Base-by-base conservation (phyloP, 2,797 vertebrate genomes). In the Acipenser ruthenus region DNA sequence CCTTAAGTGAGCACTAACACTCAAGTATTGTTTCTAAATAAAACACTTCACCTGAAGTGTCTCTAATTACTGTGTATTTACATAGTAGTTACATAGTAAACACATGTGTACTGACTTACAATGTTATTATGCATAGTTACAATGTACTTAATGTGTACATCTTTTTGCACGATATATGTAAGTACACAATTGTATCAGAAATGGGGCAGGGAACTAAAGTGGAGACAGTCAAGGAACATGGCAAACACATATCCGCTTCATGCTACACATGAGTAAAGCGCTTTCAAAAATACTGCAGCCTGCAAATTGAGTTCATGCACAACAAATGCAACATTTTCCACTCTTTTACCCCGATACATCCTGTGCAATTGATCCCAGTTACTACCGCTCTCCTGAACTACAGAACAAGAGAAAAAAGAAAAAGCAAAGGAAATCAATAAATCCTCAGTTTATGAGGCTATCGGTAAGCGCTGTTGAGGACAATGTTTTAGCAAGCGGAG, bases 301-400 rank as follows among this genome's bases (percentile, higher is more conserved):
- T 68, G 69, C 78, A 77, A 69, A 79, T 77, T 52, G 58, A 66
- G 64, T 58, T 82, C 74, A 77, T 72, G 78, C 79, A 72, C 74
- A 77, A 79, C 74, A 77, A 78, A 79, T 70, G 70, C 72, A 65
- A 67, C 66, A 69, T 75, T 80, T 79, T 78, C 71, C 72, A 72
- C 65, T 67, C 67, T 50, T 67, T 73, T 70, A 67, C 71, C 69
- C 75, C 65, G 63, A 23, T 69, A 71, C 73, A 68, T 74, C 67
- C 64, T 56, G 67, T 55, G 58, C 58, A 80, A 80, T 80, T 71
- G 75, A 82, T 79, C 75, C 65, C 49, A 62, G 67, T 67, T 70
- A 55, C 68, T 66, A 60, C 49, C 58, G 48, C 63, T 67, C 52
- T 60, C 70, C 62, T 70, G 74, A 68, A 65, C 69, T 71, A 15